Percentiles rank a stretch among this genome's conserved stretches.
Conservation (phyloP, 2,888 invertebrate genomes). For the Archips xylosteana region DNA sequence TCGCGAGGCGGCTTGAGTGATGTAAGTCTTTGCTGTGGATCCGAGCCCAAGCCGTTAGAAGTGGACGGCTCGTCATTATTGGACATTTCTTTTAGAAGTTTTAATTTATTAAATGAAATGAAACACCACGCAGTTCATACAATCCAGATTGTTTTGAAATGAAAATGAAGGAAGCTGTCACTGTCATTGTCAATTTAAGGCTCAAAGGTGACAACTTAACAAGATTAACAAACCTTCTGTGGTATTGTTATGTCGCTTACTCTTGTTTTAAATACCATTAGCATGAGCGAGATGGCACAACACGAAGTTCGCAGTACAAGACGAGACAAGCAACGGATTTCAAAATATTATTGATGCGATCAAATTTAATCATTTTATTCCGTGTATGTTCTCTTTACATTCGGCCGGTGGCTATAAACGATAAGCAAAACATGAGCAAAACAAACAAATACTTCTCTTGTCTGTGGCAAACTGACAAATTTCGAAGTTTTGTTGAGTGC, state of each 20-base stretch:
- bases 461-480: slow-evolving; percentile 37
- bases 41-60: slow-evolving; percentile 63
- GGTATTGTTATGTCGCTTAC: too few species aligned
- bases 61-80: slow-evolving; percentile 61
- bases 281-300: too few species aligned
- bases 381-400: too few species aligned
- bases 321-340: too few species aligned
- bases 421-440: neutral
- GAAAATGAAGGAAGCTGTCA: too few species aligned
- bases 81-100: slow-evolving; percentile 57
- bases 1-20: slow-evolving; percentile 85
- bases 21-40: slow-evolving; percentile 76
- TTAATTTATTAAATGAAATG: neutral
- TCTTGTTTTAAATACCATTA: too few species aligned
- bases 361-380: too few species aligned
- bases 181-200: too few species aligned
- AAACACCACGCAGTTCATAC: neutral
- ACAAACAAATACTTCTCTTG: neutral
- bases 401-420: neutral
- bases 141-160: slow-evolving; percentile 15
- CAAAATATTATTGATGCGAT: too few species aligned
- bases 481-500: slow-evolving; percentile 25
- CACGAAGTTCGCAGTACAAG: too few species aligned
- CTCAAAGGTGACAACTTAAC: too few species aligned
- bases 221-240: too few species aligned